Base-by-base conservation (phyloP, 2,797 vertebrate species). In the Sarcophilus harrisii region DNA sequence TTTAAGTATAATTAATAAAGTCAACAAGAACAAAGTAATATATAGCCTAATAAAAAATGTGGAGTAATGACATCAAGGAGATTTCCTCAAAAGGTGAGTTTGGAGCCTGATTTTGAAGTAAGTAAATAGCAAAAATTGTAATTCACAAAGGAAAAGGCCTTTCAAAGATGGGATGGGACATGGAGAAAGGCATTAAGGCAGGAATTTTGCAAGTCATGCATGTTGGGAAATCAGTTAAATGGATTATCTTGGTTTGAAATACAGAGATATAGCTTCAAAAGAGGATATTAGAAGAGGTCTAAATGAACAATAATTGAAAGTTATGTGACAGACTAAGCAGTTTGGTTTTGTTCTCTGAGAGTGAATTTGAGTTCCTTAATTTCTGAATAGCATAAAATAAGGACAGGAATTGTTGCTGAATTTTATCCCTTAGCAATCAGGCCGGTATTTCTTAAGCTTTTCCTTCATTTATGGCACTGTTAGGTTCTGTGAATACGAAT, bases 81-180 rank as follows among this genome's bases (percentile, higher is more conserved):
- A 5, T 29, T 95, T 96, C 73, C 95, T 95, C 49, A 93, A 93
- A 92, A 92, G 58, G 92, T 93, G 11, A 92, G 24, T 94, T 95
- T 96, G 87, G 38, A 96, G 16, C 30, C 38, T 60, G 27, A 73
- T 93, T 97, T 95, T 94, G 90, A 93, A 38, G 18, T 45, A 91
- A n/a, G 90, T 59, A n/a, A 95, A 52, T 93, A 1, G 30, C 30
- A 13, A 87, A 14, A 45, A 94, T 28, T 94, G 0, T 28, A 81
- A 27, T 60, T 45, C 95, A 32, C 24, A 92, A 93, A 95, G 91
- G 13, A 92, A 92, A 94, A 11, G 95, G 93, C 93, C 73, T 73
- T 81, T 38, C 66, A 96, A 96, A 81, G 91, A 27, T 91, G 95
- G 28, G 45, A 21, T 45, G 0, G 54, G 52, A 93, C 55, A 62